Percentiles rank a stretch among this genome's conserved stretches.
Conservation (phyloP, 1,140 invertebrate genomes). For the Latrodectus geometricus region DNA sequence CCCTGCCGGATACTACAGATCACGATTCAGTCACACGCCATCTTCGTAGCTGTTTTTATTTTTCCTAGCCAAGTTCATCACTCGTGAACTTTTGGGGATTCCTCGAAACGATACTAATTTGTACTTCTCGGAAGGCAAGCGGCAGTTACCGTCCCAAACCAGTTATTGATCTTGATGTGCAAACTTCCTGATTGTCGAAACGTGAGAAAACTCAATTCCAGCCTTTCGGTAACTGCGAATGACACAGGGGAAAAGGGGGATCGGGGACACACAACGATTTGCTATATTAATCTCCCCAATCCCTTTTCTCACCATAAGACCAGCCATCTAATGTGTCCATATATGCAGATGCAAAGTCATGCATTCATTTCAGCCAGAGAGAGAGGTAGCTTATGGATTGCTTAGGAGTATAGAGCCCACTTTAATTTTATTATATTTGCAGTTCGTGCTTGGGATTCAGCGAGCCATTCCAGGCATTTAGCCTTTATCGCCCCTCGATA, state of each 20-base stretch:
- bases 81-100: too few species aligned
- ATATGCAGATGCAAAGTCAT: slow-evolving; percentile 29
- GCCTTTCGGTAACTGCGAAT: slow-evolving; percentile 25
- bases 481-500: slow-evolving; percentile 31
- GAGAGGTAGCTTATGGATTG: not conserved
- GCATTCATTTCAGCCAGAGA: slow-evolving; percentile 30
- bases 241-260: slow-evolving; percentile 5
- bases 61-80: too few species aligned
- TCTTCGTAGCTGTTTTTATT: too few species aligned
- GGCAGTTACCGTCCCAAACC: not conserved
- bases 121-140: not conserved
- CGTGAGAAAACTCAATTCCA: slow-evolving; percentile 29
- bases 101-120: not conserved
- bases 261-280: not conserved
- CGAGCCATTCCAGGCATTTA: slow-evolving; percentile 17
- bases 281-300: not conserved
- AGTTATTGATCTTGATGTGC: slow-evolving; percentile 25
- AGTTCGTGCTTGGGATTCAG: slow-evolving; percentile 24
- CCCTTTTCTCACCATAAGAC: slow-evolving; percentile 14
- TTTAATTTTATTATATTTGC: slow-evolving; percentile 58
- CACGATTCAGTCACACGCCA: too few species aligned
- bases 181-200: slow-evolving; percentile 20
- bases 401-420: slow-evolving; percentile 4
- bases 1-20: too few species aligned
- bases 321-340: slow-evolving; percentile 14